Conservation (phyloP, 2,888 invertebrate genomes). For the Tortricodes alternella region DNA sequence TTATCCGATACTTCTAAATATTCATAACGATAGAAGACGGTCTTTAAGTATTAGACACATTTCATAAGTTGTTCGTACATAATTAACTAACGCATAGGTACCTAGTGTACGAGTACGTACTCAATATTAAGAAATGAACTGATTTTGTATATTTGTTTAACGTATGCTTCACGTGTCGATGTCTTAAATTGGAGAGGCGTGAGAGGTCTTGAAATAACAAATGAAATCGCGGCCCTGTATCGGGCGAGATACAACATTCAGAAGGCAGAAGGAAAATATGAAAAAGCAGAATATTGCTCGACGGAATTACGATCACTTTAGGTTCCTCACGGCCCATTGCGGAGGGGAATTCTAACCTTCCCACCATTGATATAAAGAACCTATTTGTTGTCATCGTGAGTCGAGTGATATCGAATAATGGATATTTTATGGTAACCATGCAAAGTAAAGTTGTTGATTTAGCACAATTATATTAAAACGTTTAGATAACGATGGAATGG, state of each 20-base stretch:
- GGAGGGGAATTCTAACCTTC: constrained; percentile 78
- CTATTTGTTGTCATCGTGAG: constrained; percentile 68
- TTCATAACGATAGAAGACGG: too few species aligned
- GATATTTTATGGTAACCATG: constrained; percentile 22
- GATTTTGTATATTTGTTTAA: constrained; percentile 65
- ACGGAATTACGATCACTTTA: constrained; percentile 80
- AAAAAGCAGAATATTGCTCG: constrained; percentile 79
- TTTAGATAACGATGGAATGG: too few species aligned
- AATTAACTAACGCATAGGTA: too few species aligned
- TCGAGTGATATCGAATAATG: constrained; percentile 59
- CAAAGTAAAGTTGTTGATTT: too few species aligned
- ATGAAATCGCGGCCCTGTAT: constrained; percentile 76
- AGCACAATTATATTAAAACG: too few species aligned
- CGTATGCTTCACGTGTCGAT: constrained; percentile 70
- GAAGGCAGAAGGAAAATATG: constrained; percentile 77
- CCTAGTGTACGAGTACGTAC: constrained; percentile 3
- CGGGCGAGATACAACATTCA: constrained; percentile 73
- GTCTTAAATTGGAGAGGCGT: constrained; percentile 69
- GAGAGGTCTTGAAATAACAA: constrained; percentile 76
- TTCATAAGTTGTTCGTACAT: background rate
- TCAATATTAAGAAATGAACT: constrained; percentile 44
- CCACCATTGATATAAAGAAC: constrained; percentile 74
- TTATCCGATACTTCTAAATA: too few species aligned
- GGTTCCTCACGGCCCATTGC: constrained; percentile 77
- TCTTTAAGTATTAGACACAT: too few species aligned